These are phyloP conservation scores for Xenopus petersii DNA, from an alignment of 2,797 vertebrate species.

Conservation along the genomic window DNA sequence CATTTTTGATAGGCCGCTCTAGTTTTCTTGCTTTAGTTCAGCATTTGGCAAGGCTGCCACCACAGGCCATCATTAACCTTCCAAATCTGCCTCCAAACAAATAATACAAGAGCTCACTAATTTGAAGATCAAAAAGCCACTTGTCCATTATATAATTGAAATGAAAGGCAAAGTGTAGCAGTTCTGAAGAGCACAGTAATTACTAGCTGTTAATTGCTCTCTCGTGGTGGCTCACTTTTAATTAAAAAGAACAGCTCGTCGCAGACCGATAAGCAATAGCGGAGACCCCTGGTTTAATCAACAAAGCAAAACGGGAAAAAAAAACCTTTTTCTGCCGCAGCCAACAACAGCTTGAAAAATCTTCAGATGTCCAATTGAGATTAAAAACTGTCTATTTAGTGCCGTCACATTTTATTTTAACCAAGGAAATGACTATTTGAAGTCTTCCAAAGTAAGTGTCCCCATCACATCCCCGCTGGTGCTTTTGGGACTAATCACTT, in stretches of 20 bases:
- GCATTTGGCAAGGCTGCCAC: conserved; percentile 85
- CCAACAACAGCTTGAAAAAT: conserved; percentile 93
- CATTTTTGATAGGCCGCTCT: conserved; percentile 85
- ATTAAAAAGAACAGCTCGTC: conserved; percentile 98
- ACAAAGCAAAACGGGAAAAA: conserved; percentile 77
- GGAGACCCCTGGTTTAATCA: conserved; percentile 92
- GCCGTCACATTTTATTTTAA: conserved; percentile 97
- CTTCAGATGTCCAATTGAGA: conserved; percentile 98
- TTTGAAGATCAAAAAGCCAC: conserved; percentile 99
- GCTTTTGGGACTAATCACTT: conserved; percentile 88
- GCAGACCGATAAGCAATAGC: conserved; percentile 92
- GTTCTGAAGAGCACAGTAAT: conserved; percentile 98
- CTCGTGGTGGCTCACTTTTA: conserved; percentile 98
- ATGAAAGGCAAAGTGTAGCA: conserved; percentile 93
- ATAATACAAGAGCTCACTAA: conserved; percentile 98
- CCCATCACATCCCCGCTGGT: conserved; percentile 81
- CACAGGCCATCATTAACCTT: conserved; percentile 94
- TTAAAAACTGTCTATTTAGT: conserved; percentile 98
- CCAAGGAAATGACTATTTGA: conserved; percentile 90
- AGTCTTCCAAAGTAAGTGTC: conserved; percentile 85
- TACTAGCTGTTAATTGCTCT: conserved; percentile 99
- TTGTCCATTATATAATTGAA: conserved; percentile 98
- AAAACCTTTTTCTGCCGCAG: conserved; percentile 90
- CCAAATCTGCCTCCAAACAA: conserved; percentile 97
- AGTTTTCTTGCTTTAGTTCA: conserved; percentile 81